Conservation (phyloP, 2,113 vertebrate genomes). For the Mirza zaza region DNA sequence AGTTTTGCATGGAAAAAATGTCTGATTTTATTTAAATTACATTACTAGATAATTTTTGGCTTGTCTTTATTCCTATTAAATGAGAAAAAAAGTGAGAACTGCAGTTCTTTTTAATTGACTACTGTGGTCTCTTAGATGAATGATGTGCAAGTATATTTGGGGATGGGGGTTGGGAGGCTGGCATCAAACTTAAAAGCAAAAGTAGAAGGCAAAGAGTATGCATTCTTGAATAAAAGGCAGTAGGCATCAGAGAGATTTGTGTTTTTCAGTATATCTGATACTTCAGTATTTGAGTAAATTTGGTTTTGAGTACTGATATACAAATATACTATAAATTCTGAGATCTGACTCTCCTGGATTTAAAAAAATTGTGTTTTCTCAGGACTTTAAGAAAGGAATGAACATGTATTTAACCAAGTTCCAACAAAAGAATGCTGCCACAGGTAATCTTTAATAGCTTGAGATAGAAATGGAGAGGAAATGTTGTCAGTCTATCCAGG, state of each 20-base stretch:
- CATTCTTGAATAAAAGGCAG: conserved; percentile 29
- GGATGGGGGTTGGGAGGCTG: neutral
- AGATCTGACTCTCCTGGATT: conserved; percentile 23
- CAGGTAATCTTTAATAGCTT: conserved; percentile 87
- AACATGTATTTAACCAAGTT: conserved; percentile 96
- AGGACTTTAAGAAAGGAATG: conserved; percentile 99
- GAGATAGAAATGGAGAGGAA: neutral
- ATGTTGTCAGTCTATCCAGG: neutral
- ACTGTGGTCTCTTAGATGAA: conserved; percentile 31
- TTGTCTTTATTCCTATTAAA: conserved; percentile 43
- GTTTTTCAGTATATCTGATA: conserved; percentile 14
- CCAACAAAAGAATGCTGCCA: conserved; percentile 97
- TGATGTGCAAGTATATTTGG: conserved; percentile 12
- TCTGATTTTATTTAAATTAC: conserved; percentile 38
- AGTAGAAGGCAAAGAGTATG: neutral
- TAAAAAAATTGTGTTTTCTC: conserved; percentile 68
- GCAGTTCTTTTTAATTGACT: neutral
- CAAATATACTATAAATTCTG: conserved; percentile 9
- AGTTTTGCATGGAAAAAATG: conserved; percentile 3
- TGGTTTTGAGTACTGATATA: conserved; percentile 41
- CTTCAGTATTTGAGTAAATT: conserved; percentile 13
- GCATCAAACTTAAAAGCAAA: conserved; percentile 41
- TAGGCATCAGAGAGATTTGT: neutral
- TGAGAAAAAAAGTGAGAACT: neutral
- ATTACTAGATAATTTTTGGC: conserved; percentile 2